Evolutionary conservation across 2,888 invertebrate species (phyloP).

Genomic region (Caradrina kadenii): DNA sequence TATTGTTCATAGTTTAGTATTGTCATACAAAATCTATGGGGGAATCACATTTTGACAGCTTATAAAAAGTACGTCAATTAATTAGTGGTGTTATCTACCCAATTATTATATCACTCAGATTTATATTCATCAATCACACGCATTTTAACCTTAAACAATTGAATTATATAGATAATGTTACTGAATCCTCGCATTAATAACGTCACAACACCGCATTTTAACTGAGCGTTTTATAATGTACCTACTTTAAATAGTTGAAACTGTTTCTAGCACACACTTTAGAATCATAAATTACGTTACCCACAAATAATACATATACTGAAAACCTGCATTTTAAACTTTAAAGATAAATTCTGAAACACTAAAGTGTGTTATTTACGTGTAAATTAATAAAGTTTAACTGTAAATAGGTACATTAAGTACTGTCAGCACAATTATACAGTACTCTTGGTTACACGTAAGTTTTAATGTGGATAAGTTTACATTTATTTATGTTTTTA

Average conservation of each 20-base stretch:
- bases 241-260: background rate
- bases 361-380: background rate
- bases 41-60: no score
- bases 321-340: constrained; percentile 18
- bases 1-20: no score
- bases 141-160: background rate
- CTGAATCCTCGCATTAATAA: constrained; percentile 14
- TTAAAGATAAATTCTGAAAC: constrained; percentile 2
- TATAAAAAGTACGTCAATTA: no score
- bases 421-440: background rate
- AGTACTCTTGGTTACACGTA: no score
- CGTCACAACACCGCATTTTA: constrained; percentile 21
- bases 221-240: constrained; percentile 10
- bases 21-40: no score
- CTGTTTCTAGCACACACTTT: constrained; percentile 4
- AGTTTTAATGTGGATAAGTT: no score
- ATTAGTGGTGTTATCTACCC: no score
- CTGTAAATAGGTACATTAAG: background rate
- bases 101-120: background rate
- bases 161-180: background rate
- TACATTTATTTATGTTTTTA: no score
- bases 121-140: background rate
- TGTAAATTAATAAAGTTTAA: constrained; percentile 9
- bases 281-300: background rate
- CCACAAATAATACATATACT: background rate